These are phyloP conservation scores for Diachrysia chrysitis DNA, from an alignment of 2,888 invertebrate genomes.

Conservation along the genomic window DNA sequence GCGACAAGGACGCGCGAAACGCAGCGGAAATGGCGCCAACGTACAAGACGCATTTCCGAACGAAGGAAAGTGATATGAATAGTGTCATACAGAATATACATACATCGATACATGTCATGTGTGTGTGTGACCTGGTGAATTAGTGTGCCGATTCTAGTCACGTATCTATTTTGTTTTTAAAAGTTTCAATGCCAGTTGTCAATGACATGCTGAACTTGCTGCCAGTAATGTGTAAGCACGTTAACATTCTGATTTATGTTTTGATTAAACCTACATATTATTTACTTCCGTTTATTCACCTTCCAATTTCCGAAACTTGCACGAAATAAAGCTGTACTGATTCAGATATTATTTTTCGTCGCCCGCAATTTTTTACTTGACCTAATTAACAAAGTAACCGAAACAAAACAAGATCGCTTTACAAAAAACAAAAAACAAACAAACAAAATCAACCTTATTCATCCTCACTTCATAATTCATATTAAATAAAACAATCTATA, in stretches of 20 bases:
- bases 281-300: background rate
- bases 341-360: too few species aligned
- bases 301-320: too few species aligned
- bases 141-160: conserved; percentile 48
- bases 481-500: background rate
- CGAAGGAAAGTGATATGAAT: conserved; percentile 50
- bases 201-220: conserved; percentile 29
- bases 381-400: too few species aligned
- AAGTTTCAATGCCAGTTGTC: conserved; percentile 37
- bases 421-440: background rate
- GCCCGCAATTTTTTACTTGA: too few species aligned
- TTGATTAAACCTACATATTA: background rate
- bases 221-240: background rate
- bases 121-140: conserved; percentile 55
- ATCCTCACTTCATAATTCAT: background rate
- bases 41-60: conserved; percentile 47
- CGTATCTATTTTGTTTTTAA: conserved; percentile 49
- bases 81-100: conserved; percentile 20
- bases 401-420: too few species aligned
- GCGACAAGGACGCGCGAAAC: conserved; percentile 45
- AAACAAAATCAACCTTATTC: background rate
- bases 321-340: too few species aligned
- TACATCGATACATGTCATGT: conserved; percentile 15
- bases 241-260: too few species aligned
- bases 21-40: conserved; percentile 52